Percentiles rank a stretch among this genome's conserved stretches.
These are phyloP conservation scores for Cardinalis cardinalis DNA, from an alignment of 2,113 vertebrate species.

Conservation along the genomic window DNA sequence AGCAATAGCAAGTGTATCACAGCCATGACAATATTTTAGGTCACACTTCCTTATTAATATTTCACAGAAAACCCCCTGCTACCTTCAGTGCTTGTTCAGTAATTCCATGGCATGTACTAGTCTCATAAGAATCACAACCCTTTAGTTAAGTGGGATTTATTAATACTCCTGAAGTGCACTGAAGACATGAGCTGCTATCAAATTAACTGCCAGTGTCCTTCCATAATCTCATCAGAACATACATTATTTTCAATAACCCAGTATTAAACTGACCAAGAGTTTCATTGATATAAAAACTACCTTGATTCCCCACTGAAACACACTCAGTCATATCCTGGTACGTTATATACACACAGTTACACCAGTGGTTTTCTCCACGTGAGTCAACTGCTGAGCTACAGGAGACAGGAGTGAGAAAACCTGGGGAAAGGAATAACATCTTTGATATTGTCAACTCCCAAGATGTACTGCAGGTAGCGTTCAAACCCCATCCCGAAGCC, in stretches of 20 bases:
- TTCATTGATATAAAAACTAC: neutral
- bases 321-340: neutral
- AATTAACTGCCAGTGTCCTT: neutral
- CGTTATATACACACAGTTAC: neutral
- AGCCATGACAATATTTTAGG: neutral
- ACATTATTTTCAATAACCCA: neutral
- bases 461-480: constrained; percentile 89
- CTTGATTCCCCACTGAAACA: neutral
- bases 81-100: neutral
- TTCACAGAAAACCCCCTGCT: neutral
- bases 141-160: constrained; percentile 13
- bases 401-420: constrained; percentile 87
- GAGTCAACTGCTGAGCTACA: constrained; percentile 63
- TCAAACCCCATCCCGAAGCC: constrained; percentile 98
- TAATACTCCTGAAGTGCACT: neutral
- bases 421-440: constrained; percentile 96
- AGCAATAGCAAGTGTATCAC: neutral
- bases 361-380: rapidly evolving
- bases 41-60: neutral
- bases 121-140: neutral
- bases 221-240: neutral
- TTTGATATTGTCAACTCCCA: constrained; percentile 94
- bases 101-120: neutral
- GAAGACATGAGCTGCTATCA: neutral
- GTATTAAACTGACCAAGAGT: neutral